Evolutionary conservation across 1,140 invertebrate genomes (phyloP).

Genomic region (Micrasema longulum): DNA sequence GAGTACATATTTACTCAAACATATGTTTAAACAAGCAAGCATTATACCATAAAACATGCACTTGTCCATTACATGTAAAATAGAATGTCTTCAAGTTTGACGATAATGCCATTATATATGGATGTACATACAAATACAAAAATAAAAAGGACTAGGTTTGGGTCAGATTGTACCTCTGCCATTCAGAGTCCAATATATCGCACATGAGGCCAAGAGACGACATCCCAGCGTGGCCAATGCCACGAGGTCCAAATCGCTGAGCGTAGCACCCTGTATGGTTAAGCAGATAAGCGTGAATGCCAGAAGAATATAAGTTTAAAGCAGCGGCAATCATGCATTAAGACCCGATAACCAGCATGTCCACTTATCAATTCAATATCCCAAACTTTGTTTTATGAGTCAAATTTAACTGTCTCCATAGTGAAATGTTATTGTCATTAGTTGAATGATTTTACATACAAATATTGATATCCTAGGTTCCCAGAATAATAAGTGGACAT

Average conservation of each 20-base stretch:
- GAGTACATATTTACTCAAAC: no score
- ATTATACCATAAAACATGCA: no score
- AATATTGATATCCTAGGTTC: no score
- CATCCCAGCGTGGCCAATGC: conserved; percentile 88
- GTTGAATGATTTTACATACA: no score
- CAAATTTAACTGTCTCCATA: no score
- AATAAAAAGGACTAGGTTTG: conserved; percentile 13
- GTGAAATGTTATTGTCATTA: no score
- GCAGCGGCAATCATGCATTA: conserved; percentile 31
- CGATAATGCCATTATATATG: neutral
- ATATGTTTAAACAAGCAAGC: no score
- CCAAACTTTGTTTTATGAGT: no score
- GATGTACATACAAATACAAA: conserved; percentile 16
- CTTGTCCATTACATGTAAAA: no score
- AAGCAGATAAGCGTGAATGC: conserved; percentile 63
- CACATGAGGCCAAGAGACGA: conserved; percentile 77
- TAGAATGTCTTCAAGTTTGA: no score
- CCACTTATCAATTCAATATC: neutral
- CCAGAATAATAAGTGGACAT: conserved; percentile 1
- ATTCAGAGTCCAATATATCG: conserved; percentile 74
- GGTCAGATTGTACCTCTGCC: conserved; percentile 69
- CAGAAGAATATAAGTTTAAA: conserved; percentile 42
- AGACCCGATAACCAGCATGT: neutral
- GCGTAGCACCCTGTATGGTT: conserved; percentile 78
- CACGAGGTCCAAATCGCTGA: conserved; percentile 88